phyloP scores from a whole-genome alignment of 1,140 invertebrate species.

The Heterodera schachtii region DNA sequence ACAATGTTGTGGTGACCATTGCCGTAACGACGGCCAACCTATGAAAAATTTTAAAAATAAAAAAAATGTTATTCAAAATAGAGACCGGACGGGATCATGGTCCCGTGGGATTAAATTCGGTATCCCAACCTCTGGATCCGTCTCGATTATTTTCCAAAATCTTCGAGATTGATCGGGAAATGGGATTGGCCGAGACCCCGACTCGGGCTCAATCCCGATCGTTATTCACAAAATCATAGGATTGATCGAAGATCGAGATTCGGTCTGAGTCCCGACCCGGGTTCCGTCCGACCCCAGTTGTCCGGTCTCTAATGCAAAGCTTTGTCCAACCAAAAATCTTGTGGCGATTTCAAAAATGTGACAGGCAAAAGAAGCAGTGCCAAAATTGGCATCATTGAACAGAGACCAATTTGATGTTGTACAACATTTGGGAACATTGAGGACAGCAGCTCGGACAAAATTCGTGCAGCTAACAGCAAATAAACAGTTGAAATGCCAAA shows the following conservation, averaged over 20 bases:
- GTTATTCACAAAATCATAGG: no score
- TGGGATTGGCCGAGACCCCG: no score
- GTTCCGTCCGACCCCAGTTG: no score
- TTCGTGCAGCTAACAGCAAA: slow-evolving; percentile 51
- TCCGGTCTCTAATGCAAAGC: no score
- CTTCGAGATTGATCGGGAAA: no score
- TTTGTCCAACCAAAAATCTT: slow-evolving; percentile 44
- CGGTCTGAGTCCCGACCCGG: no score
- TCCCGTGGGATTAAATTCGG: no score
- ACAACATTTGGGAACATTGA: slow-evolving; percentile 31
- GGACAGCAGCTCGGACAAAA: slow-evolving; percentile 46
- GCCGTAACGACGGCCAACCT: slow-evolving; percentile 49
- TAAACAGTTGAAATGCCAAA: slow-evolving; percentile 56
- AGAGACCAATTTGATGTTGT: slow-evolving; percentile 34
- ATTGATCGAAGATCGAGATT: no score
- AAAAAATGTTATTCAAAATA: background rate
- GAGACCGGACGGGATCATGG: no score
- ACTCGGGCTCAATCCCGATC: no score
- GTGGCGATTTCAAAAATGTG: slow-evolving; percentile 47
- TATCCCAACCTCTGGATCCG: no score
- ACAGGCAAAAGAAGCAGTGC: slow-evolving; percentile 45
- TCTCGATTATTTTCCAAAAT: no score
- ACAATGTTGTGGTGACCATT: slow-evolving; percentile 50
- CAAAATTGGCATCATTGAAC: slow-evolving; percentile 47
- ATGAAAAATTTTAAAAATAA: slow-evolving; percentile 26